These are phyloP conservation scores for Dinomys branickii DNA, from an alignment of 2,113 vertebrate species.

Conservation along the genomic window DNA sequence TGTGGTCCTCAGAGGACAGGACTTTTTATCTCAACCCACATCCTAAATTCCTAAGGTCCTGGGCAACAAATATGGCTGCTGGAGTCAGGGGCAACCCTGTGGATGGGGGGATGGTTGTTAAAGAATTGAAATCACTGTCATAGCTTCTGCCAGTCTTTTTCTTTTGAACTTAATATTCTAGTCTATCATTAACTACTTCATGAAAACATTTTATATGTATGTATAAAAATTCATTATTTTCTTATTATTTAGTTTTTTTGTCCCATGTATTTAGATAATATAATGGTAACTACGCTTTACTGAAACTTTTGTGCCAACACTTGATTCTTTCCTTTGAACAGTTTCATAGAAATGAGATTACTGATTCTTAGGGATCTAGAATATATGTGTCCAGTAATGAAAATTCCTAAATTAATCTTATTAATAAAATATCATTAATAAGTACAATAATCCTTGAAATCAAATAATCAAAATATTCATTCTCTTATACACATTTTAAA, in stretches of 20 bases:
- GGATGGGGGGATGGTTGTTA: not conserved
- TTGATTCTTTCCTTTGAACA: not conserved
- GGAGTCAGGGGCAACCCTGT: not conserved
- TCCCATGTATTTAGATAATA: not conserved
- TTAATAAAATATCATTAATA: constrained; percentile 4
- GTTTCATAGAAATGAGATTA: not conserved
- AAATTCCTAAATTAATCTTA: not conserved
- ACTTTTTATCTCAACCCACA: not conserved
- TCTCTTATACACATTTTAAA: not conserved
- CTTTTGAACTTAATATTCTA: not conserved
- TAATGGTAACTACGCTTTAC: not conserved
- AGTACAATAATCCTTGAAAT: not conserved
- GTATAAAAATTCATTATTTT: not conserved
- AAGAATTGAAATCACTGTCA: not conserved
- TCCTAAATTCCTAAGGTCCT: not conserved
- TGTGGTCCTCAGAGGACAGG: not conserved
- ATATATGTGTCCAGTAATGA: not conserved
- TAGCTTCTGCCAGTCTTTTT: not conserved
- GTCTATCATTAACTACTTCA: not conserved
- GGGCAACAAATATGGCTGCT: not conserved
- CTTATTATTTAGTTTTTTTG: constrained; percentile 26
- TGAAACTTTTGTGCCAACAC: not conserved
- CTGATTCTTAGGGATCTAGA: not conserved
- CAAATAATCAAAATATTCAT: not conserved
- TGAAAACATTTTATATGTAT: constrained; percentile 18